These are phyloP conservation scores for Elephas maximus DNA, from an alignment of 2,113 vertebrate species.

Conservation along the genomic window DNA sequence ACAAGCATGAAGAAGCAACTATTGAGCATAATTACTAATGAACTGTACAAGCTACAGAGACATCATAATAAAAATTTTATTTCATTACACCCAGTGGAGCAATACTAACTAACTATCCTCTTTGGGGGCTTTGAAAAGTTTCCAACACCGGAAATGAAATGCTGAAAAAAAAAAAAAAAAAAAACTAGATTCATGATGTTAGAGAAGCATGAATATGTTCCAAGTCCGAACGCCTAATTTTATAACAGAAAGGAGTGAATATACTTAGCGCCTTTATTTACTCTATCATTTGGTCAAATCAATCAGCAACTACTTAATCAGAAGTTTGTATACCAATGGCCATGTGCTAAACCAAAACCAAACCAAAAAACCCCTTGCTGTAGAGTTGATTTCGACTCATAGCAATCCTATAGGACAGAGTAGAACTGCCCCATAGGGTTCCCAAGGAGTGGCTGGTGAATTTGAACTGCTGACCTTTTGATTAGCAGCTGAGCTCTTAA, in stretches of 20 bases:
- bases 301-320: not conserved
- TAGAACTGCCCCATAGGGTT: too few species aligned
- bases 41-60: not conserved
- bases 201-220: slow-evolving; percentile 11
- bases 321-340: not conserved
- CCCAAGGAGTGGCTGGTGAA: too few species aligned
- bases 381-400: not conserved
- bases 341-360: not conserved
- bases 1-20: not conserved
- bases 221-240: not conserved
- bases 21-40: not conserved
- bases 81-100: not conserved
- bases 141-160: not conserved
- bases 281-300: not conserved
- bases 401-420: too few species aligned
- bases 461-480: too few species aligned
- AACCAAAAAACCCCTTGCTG: too few species aligned
- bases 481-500: too few species aligned
- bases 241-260: slow-evolving; percentile 7
- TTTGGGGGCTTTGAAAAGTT: slow-evolving; percentile 22
- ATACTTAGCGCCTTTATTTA: not conserved
- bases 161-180: not conserved
- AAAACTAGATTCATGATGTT: not conserved
- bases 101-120: not conserved
- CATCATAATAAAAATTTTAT: not conserved